These are phyloP conservation scores for Lepas anatifera DNA, from an alignment of 2,888 invertebrate species.

Conservation along the genomic window DNA sequence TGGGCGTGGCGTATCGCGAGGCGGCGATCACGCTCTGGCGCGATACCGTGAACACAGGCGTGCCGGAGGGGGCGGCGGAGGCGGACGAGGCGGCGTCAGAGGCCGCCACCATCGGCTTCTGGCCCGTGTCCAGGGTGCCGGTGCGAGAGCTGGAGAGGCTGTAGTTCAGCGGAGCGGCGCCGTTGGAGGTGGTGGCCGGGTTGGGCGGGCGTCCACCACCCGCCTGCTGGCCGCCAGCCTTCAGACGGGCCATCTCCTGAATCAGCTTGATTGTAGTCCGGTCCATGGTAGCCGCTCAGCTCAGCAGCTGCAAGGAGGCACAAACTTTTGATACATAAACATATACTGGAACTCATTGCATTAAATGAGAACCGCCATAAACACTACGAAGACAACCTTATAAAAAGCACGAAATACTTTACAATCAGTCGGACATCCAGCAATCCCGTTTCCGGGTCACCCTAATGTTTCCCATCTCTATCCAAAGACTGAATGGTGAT, in stretches of 20 bases:
- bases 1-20: conserved; percentile 63
- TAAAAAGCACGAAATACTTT: too few species aligned
- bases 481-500: too few species aligned
- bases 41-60: background rate
- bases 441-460: too few species aligned
- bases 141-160: conserved; percentile 8
- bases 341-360: too few species aligned
- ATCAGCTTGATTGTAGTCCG: conserved; percentile 2
- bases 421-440: too few species aligned
- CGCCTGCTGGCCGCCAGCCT: background rate
- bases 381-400: too few species aligned
- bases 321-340: too few species aligned
- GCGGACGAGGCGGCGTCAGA: background rate
- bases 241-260: conserved; percentile 8
- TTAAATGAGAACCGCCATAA: too few species aligned
- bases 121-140: conserved; percentile 1
- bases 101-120: background rate
- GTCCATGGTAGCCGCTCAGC: background rate
- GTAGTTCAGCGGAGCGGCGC: conserved; percentile 1
- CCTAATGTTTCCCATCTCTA: too few species aligned
- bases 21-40: conserved; percentile 46
- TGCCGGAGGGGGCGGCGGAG: background rate
- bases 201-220: background rate
- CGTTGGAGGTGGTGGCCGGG: background rate
- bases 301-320: too few species aligned